Evolutionary conservation across 2,888 invertebrate genomes (phyloP).

Genomic region (Galeruca laticollis): DNA sequence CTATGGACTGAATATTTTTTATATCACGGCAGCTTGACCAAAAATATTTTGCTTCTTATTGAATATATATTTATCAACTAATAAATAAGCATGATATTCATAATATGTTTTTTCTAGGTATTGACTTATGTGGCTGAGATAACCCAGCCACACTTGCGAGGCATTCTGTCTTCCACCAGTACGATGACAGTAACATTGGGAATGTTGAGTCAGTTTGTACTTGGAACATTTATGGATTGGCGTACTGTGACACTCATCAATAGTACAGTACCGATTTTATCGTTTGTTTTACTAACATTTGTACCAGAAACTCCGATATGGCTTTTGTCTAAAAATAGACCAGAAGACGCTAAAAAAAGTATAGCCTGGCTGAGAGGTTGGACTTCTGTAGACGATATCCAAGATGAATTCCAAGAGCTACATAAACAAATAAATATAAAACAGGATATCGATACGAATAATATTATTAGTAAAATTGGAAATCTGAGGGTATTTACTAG

Average conservation of each 20-base stretch:
- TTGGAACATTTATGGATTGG: conserved; percentile 80
- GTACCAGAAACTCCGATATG: conserved; percentile 88
- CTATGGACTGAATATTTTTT: too few relatives aligned
- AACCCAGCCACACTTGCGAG: conserved; percentile 83
- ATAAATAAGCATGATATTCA: too few relatives aligned
- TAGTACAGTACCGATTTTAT: conserved; percentile 74
- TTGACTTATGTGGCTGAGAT: conserved; percentile 88
- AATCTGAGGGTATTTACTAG: conserved; percentile 67
- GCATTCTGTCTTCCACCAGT: conserved; percentile 80
- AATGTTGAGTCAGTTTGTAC: conserved; percentile 80
- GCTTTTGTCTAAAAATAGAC: conserved; percentile 77
- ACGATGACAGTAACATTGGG: conserved; percentile 82
- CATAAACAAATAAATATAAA: conserved; percentile 47
- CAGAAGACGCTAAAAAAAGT: conserved; percentile 76
- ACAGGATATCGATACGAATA: conserved; percentile 11
- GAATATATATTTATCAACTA: background rate
- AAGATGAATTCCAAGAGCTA: conserved; percentile 72
- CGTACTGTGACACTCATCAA: conserved; percentile 78
- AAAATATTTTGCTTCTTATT: background rate
- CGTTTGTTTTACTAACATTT: conserved; percentile 75
- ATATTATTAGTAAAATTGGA: conserved; percentile 30
- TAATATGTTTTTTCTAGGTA: conserved; percentile 67
- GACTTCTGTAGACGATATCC: conserved; percentile 74
- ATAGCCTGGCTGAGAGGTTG: conserved; percentile 86
- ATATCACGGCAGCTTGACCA: too few relatives aligned